phyloP scores from a whole-genome alignment of 2,888 invertebrate genomes.

The Cosmia pyralina region DNA sequence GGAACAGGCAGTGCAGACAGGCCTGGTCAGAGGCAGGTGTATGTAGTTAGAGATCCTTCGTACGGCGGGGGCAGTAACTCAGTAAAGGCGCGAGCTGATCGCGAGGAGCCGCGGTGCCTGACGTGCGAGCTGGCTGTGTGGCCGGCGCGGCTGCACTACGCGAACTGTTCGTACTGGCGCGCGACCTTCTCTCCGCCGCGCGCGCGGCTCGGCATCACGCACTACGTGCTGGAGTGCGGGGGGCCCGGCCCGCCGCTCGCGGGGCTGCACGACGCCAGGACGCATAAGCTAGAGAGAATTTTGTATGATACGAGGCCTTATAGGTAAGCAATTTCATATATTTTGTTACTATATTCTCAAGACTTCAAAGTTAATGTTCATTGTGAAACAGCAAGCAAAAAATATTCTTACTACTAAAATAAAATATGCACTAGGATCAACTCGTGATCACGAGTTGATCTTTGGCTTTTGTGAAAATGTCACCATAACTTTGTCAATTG shows the following conservation, averaged over 20 bases:
- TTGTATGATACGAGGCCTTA: slow-evolving; percentile 94
- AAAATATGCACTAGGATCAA: too few species aligned
- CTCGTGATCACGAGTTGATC: not conserved
- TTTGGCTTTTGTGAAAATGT: not conserved
- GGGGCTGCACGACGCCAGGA: slow-evolving; percentile 93
- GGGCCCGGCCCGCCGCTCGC: slow-evolving; percentile 97
- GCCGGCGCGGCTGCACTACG: slow-evolving; percentile 94
- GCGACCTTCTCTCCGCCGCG: slow-evolving; percentile 92
- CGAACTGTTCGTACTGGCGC: slow-evolving; percentile 96
- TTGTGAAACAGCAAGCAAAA: too few species aligned
- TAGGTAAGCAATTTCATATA: slow-evolving; percentile 76
- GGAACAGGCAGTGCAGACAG: slow-evolving; percentile 94
- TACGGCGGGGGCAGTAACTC: slow-evolving; percentile 90
- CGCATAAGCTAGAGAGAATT: slow-evolving; percentile 94
- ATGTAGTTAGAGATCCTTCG: slow-evolving; percentile 94
- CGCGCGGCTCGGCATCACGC: slow-evolving; percentile 85
- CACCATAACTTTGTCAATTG: not conserved
- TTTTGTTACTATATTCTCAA: not conserved
- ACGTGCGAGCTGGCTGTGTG: slow-evolving; percentile 96
- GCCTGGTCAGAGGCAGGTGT: slow-evolving; percentile 96
- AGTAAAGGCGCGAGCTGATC: slow-evolving; percentile 86
- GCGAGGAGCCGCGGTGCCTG: slow-evolving; percentile 95
- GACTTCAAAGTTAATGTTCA: too few species aligned
- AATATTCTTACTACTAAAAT: too few species aligned
- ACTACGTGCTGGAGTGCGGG: slow-evolving; percentile 96